Evolutionary conservation across 2,888 invertebrate genomes (phyloP).

Genomic region (Harpalus rufipes): DNA sequence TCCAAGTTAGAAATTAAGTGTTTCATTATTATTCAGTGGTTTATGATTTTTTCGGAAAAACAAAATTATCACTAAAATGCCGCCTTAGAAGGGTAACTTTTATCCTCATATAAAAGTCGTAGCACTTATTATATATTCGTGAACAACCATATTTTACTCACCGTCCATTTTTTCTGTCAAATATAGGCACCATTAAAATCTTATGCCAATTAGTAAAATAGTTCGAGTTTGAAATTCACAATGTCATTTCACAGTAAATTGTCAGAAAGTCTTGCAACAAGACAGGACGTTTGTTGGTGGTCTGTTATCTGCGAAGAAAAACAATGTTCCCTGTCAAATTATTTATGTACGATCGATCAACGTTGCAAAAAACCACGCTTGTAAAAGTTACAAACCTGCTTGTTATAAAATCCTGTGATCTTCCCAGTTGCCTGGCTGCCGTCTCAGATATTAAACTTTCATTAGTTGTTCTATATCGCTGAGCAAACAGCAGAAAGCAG

Average conservation of each 20-base stretch:
- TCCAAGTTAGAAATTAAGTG: no score
- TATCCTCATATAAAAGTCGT: no score
- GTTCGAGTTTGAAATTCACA: conserved; percentile 3
- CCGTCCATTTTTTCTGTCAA: conserved; percentile 12
- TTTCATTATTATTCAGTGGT: no score
- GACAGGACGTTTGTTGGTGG: conserved; percentile 50
- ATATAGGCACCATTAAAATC: conserved; percentile 22
- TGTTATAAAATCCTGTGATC: conserved; percentile 32
- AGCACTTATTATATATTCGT: no score
- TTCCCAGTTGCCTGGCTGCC: not conserved
- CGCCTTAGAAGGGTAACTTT: no score
- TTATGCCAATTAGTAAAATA: conserved; percentile 26
- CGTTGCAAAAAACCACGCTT: conserved; percentile 41
- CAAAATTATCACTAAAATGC: no score
- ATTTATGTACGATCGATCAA: conserved; percentile 60
- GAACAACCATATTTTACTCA: not conserved
- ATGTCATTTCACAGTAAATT: not conserved
- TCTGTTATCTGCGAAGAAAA: conserved; percentile 45
- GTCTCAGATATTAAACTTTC: conserved; percentile 29
- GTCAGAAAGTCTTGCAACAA: conserved; percentile 18
- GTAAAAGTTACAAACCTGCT: conserved; percentile 42
- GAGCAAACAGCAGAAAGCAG: conserved; percentile 4
- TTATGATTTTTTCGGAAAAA: no score
- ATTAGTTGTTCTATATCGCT: conserved; percentile 35
- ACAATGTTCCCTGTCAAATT: conserved; percentile 61